A percentile compares a stretch with the other conserved stretches of the same genome.
Evolutionary conservation across 2,888 invertebrate genomes (phyloP).

Genomic region (Macrophya alboannulata): DNA sequence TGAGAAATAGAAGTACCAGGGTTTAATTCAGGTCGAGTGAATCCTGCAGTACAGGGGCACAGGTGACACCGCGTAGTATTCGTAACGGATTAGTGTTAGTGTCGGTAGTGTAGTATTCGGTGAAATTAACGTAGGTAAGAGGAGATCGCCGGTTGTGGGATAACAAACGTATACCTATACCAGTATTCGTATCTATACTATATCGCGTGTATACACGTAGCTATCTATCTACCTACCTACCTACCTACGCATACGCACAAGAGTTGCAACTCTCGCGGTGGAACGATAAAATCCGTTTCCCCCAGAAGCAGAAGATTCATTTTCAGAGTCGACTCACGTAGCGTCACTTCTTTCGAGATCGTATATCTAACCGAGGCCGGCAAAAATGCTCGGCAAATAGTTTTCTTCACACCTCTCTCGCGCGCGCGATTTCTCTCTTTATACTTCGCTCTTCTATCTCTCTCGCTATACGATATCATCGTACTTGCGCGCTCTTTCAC

Average conservation of each 20-base stretch:
- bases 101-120: not conserved
- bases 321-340: slow-evolving; percentile 74
- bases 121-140: not conserved
- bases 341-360: slow-evolving; percentile 73
- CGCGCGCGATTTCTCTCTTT: slow-evolving; percentile 32
- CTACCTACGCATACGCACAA: not conserved
- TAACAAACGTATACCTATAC: not conserved
- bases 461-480: not conserved
- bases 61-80: not conserved
- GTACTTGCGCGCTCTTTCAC: not conserved
- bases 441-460: not conserved
- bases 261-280: not conserved
- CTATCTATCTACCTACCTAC: not conserved
- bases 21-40: slow-evolving; percentile 22
- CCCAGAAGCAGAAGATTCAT: slow-evolving; percentile 63
- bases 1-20: not conserved
- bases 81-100: too few species aligned
- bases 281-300: slow-evolving; percentile 71
- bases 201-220: not conserved
- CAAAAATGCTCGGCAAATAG: slow-evolving; percentile 74
- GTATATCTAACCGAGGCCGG: slow-evolving; percentile 69
- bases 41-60: not conserved
- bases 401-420: slow-evolving; percentile 74
- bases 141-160: not conserved
- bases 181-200: not conserved